Conservation (phyloP, 2,888 invertebrate genomes). For the Stictocephala bisonia region DNA sequence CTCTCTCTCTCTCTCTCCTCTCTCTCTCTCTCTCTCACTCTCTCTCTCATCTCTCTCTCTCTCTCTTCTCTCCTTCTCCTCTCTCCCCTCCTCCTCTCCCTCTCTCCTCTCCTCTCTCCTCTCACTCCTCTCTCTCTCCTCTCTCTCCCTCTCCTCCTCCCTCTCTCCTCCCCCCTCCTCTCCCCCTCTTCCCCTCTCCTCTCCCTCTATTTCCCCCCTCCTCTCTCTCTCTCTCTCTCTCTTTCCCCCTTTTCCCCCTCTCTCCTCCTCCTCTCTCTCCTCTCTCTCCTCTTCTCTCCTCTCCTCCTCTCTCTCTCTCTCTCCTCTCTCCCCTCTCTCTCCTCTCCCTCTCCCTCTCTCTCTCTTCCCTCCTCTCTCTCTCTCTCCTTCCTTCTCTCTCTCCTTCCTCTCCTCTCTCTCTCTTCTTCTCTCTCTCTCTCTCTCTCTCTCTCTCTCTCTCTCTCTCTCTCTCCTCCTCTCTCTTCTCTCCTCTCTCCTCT, state of each 20-base stretch:
- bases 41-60: no score
- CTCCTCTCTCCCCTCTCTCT: neutral
- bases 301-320: neutral
- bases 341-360: neutral
- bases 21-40: no score
- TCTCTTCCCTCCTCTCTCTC: neutral
- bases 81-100: neutral
- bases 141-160: neutral
- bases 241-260: neutral
- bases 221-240: neutral
- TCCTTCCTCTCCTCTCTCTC: neutral
- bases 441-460: neutral
- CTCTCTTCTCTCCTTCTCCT: neutral
- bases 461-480: neutral
- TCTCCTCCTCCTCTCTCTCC: no score
- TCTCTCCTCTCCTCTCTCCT: no score
- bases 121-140: neutral
- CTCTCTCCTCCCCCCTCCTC: neutral
- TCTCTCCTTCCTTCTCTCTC: neutral
- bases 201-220: no score
- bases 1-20: no score
- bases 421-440: neutral
- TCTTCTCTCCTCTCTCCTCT: no score
- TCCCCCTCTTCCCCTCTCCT: neutral
- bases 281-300: neutral